Evolutionary conservation across 2,888 invertebrate genomes (phyloP), one percentile per base, ranked within the genome.

Genomic region (Mesochorus sp.): DNA sequence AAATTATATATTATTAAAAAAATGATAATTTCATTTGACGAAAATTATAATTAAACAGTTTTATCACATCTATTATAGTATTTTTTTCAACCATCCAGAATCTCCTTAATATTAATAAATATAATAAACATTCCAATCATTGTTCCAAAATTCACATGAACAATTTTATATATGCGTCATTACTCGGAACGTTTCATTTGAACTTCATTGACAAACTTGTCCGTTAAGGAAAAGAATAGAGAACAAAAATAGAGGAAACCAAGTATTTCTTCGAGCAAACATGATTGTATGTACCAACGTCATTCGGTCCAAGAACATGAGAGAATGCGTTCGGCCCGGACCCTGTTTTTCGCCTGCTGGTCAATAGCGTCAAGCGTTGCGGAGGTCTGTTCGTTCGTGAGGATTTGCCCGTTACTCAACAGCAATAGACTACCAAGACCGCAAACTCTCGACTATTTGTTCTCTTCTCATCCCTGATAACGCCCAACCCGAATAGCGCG

Each of bases 341-440:
- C n/a, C n/a, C n/a, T n/a, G n/a, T n/a, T n/a, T 19, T 24, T 12
- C 26, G 57, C 17, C 6, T 4, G 21, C 44, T 8, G 21, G 31
- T 44, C 57, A 44, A 34, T 75, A 37, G 24, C 55, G 55, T 34
- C 44, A 24, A 68, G 28, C 28, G 47, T 55, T 28, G 12, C 39
- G 12, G 39, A 19, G 42, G 70, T 53, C 64, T 39, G 12, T 39
- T 47, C 14, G 12, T 28, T 47, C 14, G 8, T 21, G 31, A 10
- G n/a, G 17, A 28, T 44, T 17, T 62, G 14, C 51, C 28, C 57
- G 47, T 71, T 64, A 59, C 64, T 66, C 64, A 71, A 61, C 42
- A 37, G 68, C 70, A 74, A 78, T 64, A 62, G 73, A 78, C 49
- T 55, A 34, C 26, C 51, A 51, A 51, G 42, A 77, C 64, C 68